Conservation (phyloP, 2,113 vertebrate species). For the Eudyptes chrysolophus region DNA sequence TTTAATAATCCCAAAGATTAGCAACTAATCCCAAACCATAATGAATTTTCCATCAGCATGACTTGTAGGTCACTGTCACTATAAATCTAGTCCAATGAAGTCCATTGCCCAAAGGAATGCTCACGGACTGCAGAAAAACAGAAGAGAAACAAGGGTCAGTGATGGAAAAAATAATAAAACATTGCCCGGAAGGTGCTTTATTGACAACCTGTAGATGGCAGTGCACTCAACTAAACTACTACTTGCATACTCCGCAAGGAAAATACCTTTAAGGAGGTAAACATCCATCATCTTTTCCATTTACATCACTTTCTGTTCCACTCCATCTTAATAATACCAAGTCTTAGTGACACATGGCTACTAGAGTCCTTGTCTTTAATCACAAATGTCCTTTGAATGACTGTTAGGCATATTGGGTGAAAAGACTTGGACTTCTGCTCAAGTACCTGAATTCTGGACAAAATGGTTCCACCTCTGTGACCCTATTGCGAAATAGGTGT, state of each 20-base stretch:
- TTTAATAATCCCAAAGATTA: conserved; percentile 58
- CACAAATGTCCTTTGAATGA: not conserved
- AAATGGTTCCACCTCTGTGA: not conserved
- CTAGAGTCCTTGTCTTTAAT: not conserved
- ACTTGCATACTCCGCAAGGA: not conserved
- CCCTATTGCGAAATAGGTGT: not conserved
- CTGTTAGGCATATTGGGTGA: not conserved
- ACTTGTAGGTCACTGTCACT: not conserved
- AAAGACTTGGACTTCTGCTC: not conserved
- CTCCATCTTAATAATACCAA: not conserved
- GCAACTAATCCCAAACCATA: conserved; percentile 52
- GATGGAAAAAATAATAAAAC: not conserved
- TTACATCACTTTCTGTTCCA: not conserved
- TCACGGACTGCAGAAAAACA: not conserved
- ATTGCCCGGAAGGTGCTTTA: not conserved
- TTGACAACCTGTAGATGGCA: conserved; percentile 45
- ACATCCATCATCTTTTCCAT: not conserved
- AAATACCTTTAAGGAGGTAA: not conserved
- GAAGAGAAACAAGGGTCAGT: not conserved
- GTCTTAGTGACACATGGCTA: not conserved
- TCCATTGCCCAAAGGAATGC: not conserved
- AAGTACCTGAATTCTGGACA: not conserved
- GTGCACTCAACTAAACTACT: not conserved
- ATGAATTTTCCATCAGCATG: conserved; percentile 61
- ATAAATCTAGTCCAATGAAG: conserved; percentile 5